phyloP scores from a whole-genome alignment of 1,140 invertebrate genomes.

The Calliphora vicina region DNA sequence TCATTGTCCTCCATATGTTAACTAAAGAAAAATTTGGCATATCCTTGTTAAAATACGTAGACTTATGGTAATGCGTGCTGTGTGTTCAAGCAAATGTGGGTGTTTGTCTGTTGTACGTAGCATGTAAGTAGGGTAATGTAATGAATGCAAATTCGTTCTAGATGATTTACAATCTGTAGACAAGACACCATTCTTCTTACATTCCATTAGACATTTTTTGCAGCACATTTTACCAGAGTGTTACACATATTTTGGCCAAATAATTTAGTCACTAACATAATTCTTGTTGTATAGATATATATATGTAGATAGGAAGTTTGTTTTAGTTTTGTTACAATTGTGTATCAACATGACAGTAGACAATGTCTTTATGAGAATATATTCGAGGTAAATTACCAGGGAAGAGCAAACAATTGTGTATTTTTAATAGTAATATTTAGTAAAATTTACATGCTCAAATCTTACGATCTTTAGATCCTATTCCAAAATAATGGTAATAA shows the following conservation, averaged over 20 bases:
- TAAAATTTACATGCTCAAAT: no score
- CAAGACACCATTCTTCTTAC: background rate
- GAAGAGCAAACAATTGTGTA: no score
- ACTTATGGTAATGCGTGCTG: background rate
- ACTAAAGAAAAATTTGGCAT: no score
- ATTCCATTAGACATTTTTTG: background rate
- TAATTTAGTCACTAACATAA: background rate
- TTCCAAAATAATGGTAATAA: no score
- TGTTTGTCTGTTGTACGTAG: background rate
- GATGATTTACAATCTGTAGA: constrained; percentile 7
- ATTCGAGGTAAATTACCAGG: no score
- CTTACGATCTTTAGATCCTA: no score
- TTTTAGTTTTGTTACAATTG: background rate
- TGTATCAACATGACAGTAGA: background rate
- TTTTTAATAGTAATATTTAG: no score
- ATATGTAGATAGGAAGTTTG: background rate
- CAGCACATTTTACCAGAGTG: background rate
- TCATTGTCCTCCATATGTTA: no score
- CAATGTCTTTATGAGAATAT: no score
- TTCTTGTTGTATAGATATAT: background rate
- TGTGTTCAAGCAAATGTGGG: background rate
- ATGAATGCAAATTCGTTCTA: constrained; percentile 8
- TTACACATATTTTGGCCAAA: background rate
- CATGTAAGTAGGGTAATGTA: background rate
- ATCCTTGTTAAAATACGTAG: background rate